phyloP scores from a whole-genome alignment of 2,113 vertebrate species.

The Phaethon lepturus region DNA sequence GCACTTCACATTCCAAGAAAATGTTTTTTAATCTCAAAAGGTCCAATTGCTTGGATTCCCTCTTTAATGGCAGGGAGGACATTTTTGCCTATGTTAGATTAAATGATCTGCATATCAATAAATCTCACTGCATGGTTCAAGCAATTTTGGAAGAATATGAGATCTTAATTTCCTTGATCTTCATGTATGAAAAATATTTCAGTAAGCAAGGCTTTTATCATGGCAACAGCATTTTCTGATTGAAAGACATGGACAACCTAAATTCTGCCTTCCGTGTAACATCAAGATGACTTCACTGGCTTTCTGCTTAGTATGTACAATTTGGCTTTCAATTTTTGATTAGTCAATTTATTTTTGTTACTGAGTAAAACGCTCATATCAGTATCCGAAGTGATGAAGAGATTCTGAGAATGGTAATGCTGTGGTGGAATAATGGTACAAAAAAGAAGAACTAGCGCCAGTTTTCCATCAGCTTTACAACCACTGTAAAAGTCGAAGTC shows the following conservation, averaged over 20 bases:
- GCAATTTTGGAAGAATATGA: background rate
- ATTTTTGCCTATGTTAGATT: background rate
- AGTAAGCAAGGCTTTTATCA: background rate
- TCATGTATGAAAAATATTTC: background rate
- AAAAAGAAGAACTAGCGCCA: background rate
- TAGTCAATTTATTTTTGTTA: background rate
- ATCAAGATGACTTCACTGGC: background rate
- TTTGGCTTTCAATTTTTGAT: background rate
- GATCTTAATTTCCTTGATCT: background rate
- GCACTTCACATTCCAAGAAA: constrained; percentile 6
- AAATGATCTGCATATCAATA: background rate
- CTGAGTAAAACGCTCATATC: constrained; percentile 13
- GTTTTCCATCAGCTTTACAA: constrained; percentile 51
- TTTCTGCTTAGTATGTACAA: background rate
- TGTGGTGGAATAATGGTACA: background rate
- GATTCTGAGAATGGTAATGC: background rate
- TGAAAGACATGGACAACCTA: background rate
- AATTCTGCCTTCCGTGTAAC: background rate
- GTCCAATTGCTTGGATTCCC: background rate
- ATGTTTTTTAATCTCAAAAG: constrained; percentile 17
- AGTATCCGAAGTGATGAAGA: background rate
- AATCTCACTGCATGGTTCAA: background rate
- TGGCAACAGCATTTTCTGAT: background rate
- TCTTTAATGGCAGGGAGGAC: background rate
- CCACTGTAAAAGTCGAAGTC: constrained; percentile 32